A percentile compares a stretch with the other conserved stretches of the same genome.
phyloP scores from a whole-genome alignment of 1,140 invertebrate genomes.

The Pseudomyrmex cubaensis region DNA sequence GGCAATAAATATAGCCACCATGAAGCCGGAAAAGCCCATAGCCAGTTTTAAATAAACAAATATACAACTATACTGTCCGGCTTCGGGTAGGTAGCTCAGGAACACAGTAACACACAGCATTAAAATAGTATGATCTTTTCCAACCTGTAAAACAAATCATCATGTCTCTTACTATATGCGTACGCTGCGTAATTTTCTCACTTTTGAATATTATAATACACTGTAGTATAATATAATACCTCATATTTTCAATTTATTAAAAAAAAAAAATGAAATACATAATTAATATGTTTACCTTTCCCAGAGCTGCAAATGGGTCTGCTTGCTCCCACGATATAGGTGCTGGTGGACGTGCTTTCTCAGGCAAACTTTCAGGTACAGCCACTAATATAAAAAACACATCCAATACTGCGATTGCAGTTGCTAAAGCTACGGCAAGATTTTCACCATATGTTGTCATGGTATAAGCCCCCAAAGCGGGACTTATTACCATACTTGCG shows the following conservation, averaged over 20 bases:
- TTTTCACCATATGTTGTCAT: conserved; percentile 96
- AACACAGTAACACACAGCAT: conserved; percentile 99
- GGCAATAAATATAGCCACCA: conserved; percentile 99
- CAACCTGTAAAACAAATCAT: conserved; percentile 88
- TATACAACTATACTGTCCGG: conserved; percentile 99
- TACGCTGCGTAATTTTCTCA: not conserved
- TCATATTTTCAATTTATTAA: not conserved
- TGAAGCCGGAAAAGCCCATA: conserved; percentile 97
- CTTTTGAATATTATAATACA: conserved; percentile 1
- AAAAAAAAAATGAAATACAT: not conserved
- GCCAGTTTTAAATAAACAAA: conserved; percentile 99
- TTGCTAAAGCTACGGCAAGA: conserved; percentile 97
- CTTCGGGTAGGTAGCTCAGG: conserved; percentile 99
- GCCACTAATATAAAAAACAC: conserved; percentile 99
- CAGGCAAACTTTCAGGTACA: conserved; percentile 98
- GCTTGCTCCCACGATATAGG: conserved; percentile 98
- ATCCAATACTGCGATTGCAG: conserved; percentile 97
- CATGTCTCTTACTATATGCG: not conserved
- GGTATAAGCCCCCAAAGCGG: conserved; percentile 97
- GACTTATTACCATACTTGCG: conserved; percentile 98
- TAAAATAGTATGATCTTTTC: conserved; percentile 97
- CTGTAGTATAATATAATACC: no score
- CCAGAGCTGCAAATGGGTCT: conserved; percentile 94
- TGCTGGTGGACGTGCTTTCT: conserved; percentile 94
- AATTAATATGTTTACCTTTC: conserved; percentile 85